phyloP scores from a whole-genome alignment of 1,140 invertebrate species.

The Drosophila simulans region DNA sequence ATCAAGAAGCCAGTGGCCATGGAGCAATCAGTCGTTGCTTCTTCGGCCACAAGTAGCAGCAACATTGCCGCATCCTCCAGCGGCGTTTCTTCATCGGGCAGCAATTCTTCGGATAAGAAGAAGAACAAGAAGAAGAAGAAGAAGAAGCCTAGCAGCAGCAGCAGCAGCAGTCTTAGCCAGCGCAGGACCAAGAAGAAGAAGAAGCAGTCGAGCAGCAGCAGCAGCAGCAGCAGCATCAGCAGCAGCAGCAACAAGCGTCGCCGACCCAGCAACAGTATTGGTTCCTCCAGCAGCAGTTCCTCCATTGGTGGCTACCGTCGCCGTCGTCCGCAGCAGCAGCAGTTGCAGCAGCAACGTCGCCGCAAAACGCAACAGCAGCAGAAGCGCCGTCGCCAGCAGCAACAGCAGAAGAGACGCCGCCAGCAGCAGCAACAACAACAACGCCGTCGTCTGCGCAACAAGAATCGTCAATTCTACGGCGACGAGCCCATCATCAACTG shows the following conservation, averaged over 20 bases:
- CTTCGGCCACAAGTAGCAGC: not conserved
- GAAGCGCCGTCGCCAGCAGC: conserved; percentile 40
- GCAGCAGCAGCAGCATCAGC: conserved; percentile 8
- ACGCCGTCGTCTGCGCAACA: conserved; percentile 47
- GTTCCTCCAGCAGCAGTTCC: conserved; percentile 11
- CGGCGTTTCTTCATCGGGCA: conserved; percentile 11
- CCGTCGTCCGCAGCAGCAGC: conserved; percentile 55
- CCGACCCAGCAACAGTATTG: conserved; percentile 26
- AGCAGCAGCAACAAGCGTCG: conserved; percentile 41
- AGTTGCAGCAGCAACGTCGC: conserved; percentile 27
- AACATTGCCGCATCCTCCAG: not conserved
- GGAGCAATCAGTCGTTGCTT: not conserved
- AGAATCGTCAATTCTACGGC: conserved; percentile 51
- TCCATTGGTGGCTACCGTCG: conserved; percentile 62
- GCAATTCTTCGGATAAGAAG: conserved; percentile 18
- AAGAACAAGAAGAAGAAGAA: conserved; percentile 51
- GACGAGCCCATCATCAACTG: conserved; percentile 75
- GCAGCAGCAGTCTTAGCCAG: conserved; percentile 24
- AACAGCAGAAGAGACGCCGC: conserved; percentile 40
- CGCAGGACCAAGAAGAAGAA: conserved; percentile 41
- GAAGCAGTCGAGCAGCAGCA: conserved; percentile 32
- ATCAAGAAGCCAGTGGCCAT: conserved; percentile 28
- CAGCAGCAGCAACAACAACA: conserved; percentile 46
- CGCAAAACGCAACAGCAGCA: conserved; percentile 28
- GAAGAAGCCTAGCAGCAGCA: conserved; percentile 32